Percentiles rank a stretch among this genome's conserved stretches.
Conservation (phyloP, 1,140 invertebrate species). For the Cephus cinctus region DNA sequence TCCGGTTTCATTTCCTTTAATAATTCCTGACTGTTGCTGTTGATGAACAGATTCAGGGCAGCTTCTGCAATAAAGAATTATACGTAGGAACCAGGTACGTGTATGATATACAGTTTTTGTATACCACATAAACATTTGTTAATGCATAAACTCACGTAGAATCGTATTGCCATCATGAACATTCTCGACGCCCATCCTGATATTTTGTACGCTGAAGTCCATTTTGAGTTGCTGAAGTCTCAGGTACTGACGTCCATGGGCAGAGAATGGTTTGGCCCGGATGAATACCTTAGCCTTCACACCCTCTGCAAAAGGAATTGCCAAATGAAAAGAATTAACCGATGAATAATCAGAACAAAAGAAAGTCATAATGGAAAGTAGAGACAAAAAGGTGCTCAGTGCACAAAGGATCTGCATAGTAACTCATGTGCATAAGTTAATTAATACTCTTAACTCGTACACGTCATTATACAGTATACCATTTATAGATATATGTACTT, state of each 20-base stretch:
- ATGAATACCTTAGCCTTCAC: constrained; percentile 82
- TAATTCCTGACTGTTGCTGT: constrained; percentile 78
- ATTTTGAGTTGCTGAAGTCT: constrained; percentile 73
- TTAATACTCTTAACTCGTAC: no score
- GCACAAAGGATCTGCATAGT: no score
- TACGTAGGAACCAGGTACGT: not conserved
- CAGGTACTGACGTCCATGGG: constrained; percentile 64
- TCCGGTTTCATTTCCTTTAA: constrained; percentile 85
- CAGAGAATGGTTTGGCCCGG: constrained; percentile 63
- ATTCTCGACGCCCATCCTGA: constrained; percentile 81
- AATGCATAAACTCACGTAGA: constrained; percentile 64
- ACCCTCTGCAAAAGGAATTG: constrained; percentile 60
- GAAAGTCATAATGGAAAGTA: no score
- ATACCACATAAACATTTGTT: constrained; percentile 8
- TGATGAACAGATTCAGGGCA: constrained; percentile 82
- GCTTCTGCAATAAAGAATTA: constrained; percentile 63
- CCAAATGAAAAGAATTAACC: no score
- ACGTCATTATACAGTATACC: no score
- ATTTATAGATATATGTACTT: no score
- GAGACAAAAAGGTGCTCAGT: no score
- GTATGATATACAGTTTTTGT: constrained; percentile 5
- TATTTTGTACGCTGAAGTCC: constrained; percentile 77
- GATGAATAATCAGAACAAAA: no score
- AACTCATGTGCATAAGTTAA: no score
- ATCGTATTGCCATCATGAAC: constrained; percentile 76